Base-by-base conservation (phyloP, 2,888 invertebrate species). In the Dynastes hyllus region DNA sequence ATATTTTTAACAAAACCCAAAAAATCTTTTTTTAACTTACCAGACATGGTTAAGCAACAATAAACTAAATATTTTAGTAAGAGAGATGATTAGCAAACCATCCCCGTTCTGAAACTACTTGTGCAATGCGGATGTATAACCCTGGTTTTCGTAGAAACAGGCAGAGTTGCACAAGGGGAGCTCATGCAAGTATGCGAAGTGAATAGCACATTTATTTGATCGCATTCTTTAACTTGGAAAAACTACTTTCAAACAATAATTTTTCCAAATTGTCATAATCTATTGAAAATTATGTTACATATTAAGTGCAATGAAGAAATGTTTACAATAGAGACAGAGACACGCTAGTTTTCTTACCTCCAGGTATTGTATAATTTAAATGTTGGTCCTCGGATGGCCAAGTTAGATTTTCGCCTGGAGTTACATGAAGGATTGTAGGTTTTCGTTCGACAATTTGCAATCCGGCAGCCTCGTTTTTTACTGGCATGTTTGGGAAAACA, bases 291-390 rank as follows among this genome's bases (percentile, higher is more conserved):
- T 16, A 16, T 4, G 32, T 32, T 32, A 8, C 8, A 45, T 22
- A 55, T 55, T 6, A 1, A 55, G 13, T 16, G 2, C 8, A 3
- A 55, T 2, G 55, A 55, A 55, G 2, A 55, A 55, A 55, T 55
- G 55, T 61, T 61, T 61, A 13, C 16, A 16, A 61, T 61, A 61
- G 9, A 61, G 1, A 37, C 9, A 73, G 32, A 55, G 0, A 27
- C 11, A 53, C n/a, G n/a, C 9, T 40, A 61, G 40, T 37, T 32
- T 55, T 61, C 83, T 83, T 85, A 89, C 89, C 88, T 83, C 87
- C 85, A n/a, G 89, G 89, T 77, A 89, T 88, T 9, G 84, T 87
- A 80, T 89, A 89, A 66, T 88, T 87, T 78, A 89, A 83, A 83
- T 88, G 87, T 77, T 85, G 84, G 63, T 88, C 86, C 71, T 85